These are phyloP conservation scores for Philopedon plagiatum DNA, from an alignment of 2,888 invertebrate species.

Conservation along the genomic window DNA sequence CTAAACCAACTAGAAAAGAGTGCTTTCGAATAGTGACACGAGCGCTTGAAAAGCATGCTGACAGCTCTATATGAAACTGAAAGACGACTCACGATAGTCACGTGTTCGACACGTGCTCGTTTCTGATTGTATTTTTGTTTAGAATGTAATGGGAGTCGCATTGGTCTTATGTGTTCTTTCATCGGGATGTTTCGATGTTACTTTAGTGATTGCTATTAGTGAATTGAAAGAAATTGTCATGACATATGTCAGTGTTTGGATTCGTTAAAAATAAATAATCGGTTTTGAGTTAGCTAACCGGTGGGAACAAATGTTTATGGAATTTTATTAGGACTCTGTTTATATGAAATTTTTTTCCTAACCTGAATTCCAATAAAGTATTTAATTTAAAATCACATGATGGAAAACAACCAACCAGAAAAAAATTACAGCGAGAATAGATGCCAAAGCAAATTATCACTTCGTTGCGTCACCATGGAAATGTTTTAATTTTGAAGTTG, in stretches of 20 bases:
- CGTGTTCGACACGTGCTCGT: constrained; percentile 50
- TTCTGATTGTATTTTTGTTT: constrained; percentile 14
- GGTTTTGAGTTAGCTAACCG: no score
- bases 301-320: no score
- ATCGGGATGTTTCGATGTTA: neutral
- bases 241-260: neutral
- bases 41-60: constrained; percentile 32
- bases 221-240: constrained; percentile 11
- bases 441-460: no score
- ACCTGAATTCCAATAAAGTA: no score
- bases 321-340: no score
- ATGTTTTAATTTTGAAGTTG: no score
- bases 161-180: constrained; percentile 27
- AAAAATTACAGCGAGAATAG: no score
- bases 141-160: constrained; percentile 6
- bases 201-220: constrained; percentile 3
- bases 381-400: no score
- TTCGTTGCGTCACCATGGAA: no score
- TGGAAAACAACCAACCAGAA: no score
- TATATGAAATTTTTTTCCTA: no score
- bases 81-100: constrained; percentile 46
- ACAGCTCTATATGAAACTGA: constrained; percentile 39
- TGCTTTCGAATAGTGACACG: constrained; percentile 25
- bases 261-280: neutral
- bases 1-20: constrained; percentile 14